Percentiles rank a stretch among this genome's conserved stretches.
phyloP scores from a whole-genome alignment of 1,140 invertebrate genomes.

The Helicoverpa zea region DNA sequence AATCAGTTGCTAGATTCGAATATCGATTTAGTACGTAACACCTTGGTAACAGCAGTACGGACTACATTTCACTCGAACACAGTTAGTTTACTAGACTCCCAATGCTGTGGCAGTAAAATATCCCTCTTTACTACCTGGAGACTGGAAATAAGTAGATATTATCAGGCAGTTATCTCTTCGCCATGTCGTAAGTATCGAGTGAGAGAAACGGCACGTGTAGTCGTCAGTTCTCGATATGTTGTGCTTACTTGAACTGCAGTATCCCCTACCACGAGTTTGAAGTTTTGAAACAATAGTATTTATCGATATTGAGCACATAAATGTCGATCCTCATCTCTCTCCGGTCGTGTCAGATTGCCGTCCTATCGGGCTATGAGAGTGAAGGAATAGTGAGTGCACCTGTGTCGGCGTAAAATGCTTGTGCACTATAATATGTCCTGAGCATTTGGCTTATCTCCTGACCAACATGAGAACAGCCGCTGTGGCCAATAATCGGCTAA shows the following conservation, averaged over 20 bases:
- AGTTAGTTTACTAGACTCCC: background rate
- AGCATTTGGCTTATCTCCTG: too few species aligned
- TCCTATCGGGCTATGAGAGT: too few species aligned
- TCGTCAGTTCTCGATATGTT: constrained; percentile 3
- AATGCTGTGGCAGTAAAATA: background rate
- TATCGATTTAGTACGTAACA: constrained; percentile 1
- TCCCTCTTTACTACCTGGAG: background rate
- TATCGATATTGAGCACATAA: too few species aligned
- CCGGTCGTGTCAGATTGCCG: too few species aligned
- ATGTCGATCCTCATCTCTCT: too few species aligned
- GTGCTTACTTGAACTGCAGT: too few species aligned
- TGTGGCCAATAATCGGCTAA: too few species aligned
- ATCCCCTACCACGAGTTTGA: background rate
- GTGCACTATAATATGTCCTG: too few species aligned
- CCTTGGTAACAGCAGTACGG: background rate
- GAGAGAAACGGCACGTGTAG: constrained; percentile 31
- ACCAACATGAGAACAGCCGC: too few species aligned
- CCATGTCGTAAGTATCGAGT: constrained; percentile 1
- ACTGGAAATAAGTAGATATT: constrained; percentile 3
- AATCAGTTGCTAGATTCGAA: background rate
- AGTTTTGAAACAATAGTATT: background rate
- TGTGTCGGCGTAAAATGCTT: too few species aligned
- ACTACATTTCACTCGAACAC: background rate
- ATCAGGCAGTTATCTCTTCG: constrained; percentile 1
- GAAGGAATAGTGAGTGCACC: too few species aligned